Percentiles rank a stretch among this genome's conserved stretches.
phyloP scores from a whole-genome alignment of 2,113 vertebrate genomes.

The Herpetotheres cachinnans region DNA sequence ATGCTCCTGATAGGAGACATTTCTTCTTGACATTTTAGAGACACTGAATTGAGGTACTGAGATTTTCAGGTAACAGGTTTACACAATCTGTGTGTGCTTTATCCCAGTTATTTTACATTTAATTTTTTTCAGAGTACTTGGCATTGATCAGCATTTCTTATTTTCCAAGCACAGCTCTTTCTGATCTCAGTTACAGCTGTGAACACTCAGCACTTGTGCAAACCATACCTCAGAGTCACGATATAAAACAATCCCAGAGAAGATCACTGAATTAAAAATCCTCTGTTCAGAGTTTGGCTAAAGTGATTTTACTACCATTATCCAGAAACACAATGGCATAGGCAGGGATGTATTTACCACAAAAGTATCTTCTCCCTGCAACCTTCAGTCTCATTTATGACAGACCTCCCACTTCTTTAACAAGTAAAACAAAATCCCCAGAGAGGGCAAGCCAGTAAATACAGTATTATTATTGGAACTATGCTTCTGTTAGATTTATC shows the following conservation, averaged over 20 bases:
- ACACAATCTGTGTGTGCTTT: not conserved
- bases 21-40: conserved; percentile 7
- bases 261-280: not conserved
- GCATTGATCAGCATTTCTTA: not conserved
- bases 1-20: not conserved
- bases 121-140: not conserved
- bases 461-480: not conserved
- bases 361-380: not conserved
- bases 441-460: not conserved
- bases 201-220: not conserved
- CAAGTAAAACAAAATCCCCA: not conserved
- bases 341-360: not conserved
- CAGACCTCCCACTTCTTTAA: not conserved
- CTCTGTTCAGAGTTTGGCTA: not conserved
- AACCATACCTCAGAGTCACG: not conserved
- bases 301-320: not conserved
- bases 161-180: not conserved
- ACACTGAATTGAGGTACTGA: not conserved
- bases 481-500: not conserved
- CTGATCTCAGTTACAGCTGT: not conserved
- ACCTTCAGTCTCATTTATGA: not conserved
- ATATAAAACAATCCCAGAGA: not conserved
- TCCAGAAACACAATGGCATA: not conserved
- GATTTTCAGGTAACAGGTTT: not conserved
- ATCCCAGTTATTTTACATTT: not conserved